Conservation (phyloP, 2,113 vertebrate genomes). For the Protomyctophum bolini region DNA sequence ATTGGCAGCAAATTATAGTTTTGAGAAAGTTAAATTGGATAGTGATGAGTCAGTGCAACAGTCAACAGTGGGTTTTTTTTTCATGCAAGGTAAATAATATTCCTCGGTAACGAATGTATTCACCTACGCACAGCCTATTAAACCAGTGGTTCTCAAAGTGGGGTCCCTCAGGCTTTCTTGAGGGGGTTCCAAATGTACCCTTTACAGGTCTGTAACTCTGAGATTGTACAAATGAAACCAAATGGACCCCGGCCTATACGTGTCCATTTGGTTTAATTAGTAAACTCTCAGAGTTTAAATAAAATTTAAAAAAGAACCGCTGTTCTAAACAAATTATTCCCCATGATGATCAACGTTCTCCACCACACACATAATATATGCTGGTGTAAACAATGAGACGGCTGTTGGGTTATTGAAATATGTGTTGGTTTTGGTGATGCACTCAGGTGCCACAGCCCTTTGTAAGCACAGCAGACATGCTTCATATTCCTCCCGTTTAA, state of each 20-base stretch:
- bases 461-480: slow-evolving; percentile 61
- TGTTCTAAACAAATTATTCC: too few relatives aligned
- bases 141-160: background rate
- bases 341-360: background rate
- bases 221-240: too few relatives aligned
- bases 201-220: too few relatives aligned
- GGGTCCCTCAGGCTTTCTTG: too few relatives aligned
- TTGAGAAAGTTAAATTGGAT: background rate
- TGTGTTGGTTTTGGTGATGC: slow-evolving; percentile 61
- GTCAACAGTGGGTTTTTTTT: background rate
- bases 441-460: slow-evolving; percentile 56
- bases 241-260: too few relatives aligned
- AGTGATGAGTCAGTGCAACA: background rate
- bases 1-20: background rate
- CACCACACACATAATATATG: slow-evolving; percentile 2
- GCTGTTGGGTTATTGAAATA: slow-evolving; percentile 52
- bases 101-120: background rate
- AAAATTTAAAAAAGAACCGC: too few relatives aligned
- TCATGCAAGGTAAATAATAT: background rate
- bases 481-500: slow-evolving; percentile 68
- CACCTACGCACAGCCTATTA: background rate
- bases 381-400: slow-evolving; percentile 46
- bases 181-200: too few relatives aligned
- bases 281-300: too few relatives aligned
- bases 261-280: too few relatives aligned